Conservation (phyloP, 2,113 vertebrate species). For the Pelecanus crispus region DNA sequence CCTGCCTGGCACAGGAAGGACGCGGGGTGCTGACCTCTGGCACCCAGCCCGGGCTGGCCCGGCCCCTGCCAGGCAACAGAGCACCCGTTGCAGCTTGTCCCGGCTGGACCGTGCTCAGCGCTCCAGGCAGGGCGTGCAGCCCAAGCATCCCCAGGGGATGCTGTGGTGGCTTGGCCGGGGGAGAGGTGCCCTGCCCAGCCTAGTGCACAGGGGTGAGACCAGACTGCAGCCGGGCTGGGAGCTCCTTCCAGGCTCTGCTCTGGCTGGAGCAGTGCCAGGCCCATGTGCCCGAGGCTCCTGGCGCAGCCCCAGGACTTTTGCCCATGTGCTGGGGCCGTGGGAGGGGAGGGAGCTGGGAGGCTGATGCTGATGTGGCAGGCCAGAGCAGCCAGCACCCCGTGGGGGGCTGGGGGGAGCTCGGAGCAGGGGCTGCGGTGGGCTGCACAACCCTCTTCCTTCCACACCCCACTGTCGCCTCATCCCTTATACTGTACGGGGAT, state of each 20-base stretch:
- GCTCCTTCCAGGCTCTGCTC: background rate
- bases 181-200: background rate
- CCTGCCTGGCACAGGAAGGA: background rate
- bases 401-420: background rate
- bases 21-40: background rate
- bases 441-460: background rate
- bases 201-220: background rate
- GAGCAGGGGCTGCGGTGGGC: accelerated
- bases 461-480: background rate
- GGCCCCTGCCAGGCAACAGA: background rate
- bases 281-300: background rate
- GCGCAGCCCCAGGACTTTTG: background rate
- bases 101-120: accelerated
- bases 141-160: background rate
- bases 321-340: background rate
- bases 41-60: background rate
- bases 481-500: background rate
- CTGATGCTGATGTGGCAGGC: background rate
- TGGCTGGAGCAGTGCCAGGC: background rate
- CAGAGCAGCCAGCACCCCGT: background rate
- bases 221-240: background rate
- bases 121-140: background rate
- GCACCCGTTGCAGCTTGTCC: background rate
- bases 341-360: background rate
- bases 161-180: background rate